Evolutionary conservation across 2,113 vertebrate species (phyloP), one percentile per base, ranked within the genome.

Genomic region (Ceyx cyanopectus): DNA sequence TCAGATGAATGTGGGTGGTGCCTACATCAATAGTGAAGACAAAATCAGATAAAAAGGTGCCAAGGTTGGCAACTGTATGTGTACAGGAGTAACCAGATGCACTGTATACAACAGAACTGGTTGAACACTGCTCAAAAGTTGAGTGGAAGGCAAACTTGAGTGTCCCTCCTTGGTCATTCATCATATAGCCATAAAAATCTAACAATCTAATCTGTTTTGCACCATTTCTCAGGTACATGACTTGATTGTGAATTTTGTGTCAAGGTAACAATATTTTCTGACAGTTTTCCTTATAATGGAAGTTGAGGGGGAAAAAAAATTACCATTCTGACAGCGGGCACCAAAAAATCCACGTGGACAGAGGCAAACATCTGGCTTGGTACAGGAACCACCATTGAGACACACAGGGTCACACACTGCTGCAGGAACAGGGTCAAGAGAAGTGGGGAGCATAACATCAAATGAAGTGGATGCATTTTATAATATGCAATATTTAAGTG

Each of bases 271-370:
- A 12, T 15, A 17, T 76, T 68, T 90, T 68, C 48, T 67, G 27
- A 87, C 14, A 63, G 13, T 61, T 62, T 70, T 79, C 16, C 50
- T 73, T 51, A 23, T 62, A 69, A 62, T 5, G 6, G 27, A 61
- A 85, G 32, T n/a, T 57, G 14, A 14, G 26, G 12, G 7, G 6
- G 19, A 22, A 29, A 50, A 92, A 88, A 53, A 22, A 89, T 97
- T 98, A 99, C 99, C 98, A 66, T 99, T 99, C 92, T 99, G 98
- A 97, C 99, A 99, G 68, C 98, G 98, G 29, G 96, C 97, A 78
- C 99, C 99, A 58, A 98, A 99, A 97, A 99, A 99, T 94, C 99
- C 99, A 66, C 75, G 90, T 46, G 98, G 99, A 95, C 99, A 99
- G 87, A 98, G 89, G 41, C 99, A 99, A 94, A 97, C 80, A 73